phyloP scores from a whole-genome alignment of 2,797 vertebrate species.

The Cheirogaleus major region DNA sequence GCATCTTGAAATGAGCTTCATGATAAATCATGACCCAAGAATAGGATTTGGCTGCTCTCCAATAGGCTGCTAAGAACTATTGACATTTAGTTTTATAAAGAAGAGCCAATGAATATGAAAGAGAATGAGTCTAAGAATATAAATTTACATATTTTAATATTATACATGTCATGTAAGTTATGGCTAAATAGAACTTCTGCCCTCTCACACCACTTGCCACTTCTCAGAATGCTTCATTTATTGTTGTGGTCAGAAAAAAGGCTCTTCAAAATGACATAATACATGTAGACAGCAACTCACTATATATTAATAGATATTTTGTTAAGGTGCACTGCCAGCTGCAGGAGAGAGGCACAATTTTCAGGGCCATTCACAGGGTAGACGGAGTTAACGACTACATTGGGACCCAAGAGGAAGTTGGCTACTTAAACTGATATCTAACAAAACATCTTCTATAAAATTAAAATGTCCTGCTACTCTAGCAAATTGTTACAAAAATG shows the following conservation, averaged over 20 bases:
- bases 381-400: not conserved
- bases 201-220: not conserved
- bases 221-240: not conserved
- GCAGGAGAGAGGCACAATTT: not conserved
- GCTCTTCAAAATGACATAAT: not conserved
- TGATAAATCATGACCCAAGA: not conserved
- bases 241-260: not conserved
- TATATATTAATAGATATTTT: not conserved
- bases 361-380: not conserved
- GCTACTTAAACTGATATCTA: constrained; percentile 21
- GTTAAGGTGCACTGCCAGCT: not conserved
- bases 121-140: not conserved
- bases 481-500: not conserved
- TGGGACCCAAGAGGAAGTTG: not conserved
- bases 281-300: not conserved
- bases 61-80: not conserved
- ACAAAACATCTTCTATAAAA: not conserved
- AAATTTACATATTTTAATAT: not conserved
- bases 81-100: not conserved
- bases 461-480: not conserved
- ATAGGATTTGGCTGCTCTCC: not conserved
- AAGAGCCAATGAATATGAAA: not conserved
- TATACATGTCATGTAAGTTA: not conserved
- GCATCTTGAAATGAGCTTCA: not conserved
- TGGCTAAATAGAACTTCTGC: not conserved